Base-by-base conservation (phyloP, 53 echinoderm and acorn worm genomes). In the Actinopyga echinites region DNA sequence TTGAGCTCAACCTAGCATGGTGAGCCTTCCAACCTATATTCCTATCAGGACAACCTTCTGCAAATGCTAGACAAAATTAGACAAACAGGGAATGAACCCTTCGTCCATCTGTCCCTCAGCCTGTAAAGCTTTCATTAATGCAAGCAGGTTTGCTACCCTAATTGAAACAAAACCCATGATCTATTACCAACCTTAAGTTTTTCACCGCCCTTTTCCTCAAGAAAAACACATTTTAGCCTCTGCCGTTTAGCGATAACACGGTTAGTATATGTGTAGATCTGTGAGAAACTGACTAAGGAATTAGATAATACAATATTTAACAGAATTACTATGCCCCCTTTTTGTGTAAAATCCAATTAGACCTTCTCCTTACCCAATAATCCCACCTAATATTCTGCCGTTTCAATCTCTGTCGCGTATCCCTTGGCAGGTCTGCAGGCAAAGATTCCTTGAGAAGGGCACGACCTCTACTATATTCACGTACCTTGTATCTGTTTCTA, bases 211-310 rank as follows among this genome's bases (percentile, higher is more conserved):
- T 42, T 71, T 44, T 71, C 71, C 71, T 44, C 21, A 71, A 71
- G 71, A 71, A 71, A 71, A 71, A 71, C 71, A 71, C 71, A 71
- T 71, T 71, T 71, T 71, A 71, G 71, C 71, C 71, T 71, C 71
- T 40, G 71, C 45, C 22, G 44, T 71, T 71, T 71, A 71, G 44
- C 36, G 71, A 71, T 71, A 71, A 71, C 71, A 71, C 26, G 71
- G 71, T 71, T 71, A 71, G 71, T 71, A 42, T 71, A 71, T 44
- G 25, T 71, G 71, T 6, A 24, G 71, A 71, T 71, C 71, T 71
- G 38, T 44, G 22, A 25, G 45, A 71, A 42, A 42, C 71, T 71
- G 71, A 71, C 71, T 71, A 24, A 44, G 71, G 71, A 40, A 71
- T 40, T 71, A 44, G 71, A 71, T 71, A 71, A 71, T 71, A 44